A percentile compares a stretch with the other conserved stretches of the same genome.
phyloP scores from a whole-genome alignment of 2,888 invertebrate species.

The Calliphora vomitoria region DNA sequence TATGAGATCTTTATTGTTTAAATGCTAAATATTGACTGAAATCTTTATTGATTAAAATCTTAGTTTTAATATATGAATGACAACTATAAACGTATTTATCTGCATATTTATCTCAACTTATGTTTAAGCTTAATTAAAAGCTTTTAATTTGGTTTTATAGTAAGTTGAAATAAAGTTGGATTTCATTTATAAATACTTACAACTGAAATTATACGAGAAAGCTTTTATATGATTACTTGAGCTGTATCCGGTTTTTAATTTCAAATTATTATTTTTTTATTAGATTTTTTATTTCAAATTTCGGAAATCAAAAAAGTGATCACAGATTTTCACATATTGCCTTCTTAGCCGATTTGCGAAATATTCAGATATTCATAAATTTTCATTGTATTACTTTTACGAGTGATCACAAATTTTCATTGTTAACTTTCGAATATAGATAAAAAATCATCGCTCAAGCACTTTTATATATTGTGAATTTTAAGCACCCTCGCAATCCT shows the following conservation, averaged over 20 bases:
- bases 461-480: no score
- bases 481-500: no score
- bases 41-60: constrained; percentile 55
- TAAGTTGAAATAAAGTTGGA: neutral
- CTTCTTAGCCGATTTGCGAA: no score
- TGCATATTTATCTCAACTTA: constrained; percentile 41
- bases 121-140: constrained; percentile 55
- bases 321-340: no score
- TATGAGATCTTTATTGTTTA: constrained; percentile 65
- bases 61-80: constrained; percentile 66
- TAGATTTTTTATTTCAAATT: no score
- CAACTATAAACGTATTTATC: constrained; percentile 57
- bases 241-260: neutral
- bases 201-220: neutral
- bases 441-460: no score
- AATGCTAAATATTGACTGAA: constrained; percentile 67
- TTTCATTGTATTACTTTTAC: no score
- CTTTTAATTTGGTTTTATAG: constrained; percentile 4
- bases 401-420: no score
- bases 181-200: neutral
- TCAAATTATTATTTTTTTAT: neutral
- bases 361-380: no score
- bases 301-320: no score
- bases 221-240: neutral
- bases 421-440: no score